These are phyloP conservation scores for Vimba vimba DNA, from an alignment of 2,113 vertebrate species.

Conservation along the genomic window DNA sequence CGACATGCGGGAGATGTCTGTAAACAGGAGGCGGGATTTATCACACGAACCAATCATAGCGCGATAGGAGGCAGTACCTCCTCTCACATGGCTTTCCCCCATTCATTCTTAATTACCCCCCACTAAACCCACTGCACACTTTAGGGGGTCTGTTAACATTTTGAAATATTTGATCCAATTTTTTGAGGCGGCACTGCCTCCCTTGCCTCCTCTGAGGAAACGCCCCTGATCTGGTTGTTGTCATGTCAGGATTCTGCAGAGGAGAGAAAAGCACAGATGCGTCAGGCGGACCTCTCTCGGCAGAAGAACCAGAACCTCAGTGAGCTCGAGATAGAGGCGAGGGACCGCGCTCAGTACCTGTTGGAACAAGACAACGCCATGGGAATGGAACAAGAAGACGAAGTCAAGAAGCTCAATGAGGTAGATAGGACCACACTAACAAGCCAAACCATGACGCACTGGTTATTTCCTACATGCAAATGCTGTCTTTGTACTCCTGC, in stretches of 20 bases:
- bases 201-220: too few species aligned
- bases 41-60: too few species aligned
- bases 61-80: too few species aligned
- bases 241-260: slow-evolving; percentile 71
- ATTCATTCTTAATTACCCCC: too few species aligned
- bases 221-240: not conserved
- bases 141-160: too few species aligned
- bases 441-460: not conserved
- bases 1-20: too few species aligned
- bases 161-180: too few species aligned
- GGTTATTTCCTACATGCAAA: not conserved
- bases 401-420: slow-evolving; percentile 83
- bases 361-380: slow-evolving; percentile 74
- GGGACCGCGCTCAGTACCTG: too few species aligned
- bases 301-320: slow-evolving; percentile 72
- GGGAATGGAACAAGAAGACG: slow-evolving; percentile 86
- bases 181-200: too few species aligned
- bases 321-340: slow-evolving; percentile 83
- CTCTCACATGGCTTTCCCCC: too few species aligned
- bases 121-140: too few species aligned
- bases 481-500: slow-evolving; percentile 26
- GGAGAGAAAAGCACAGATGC: slow-evolving; percentile 74
- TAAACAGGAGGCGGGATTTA: too few species aligned
- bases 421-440: slow-evolving; percentile 61
- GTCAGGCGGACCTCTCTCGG: slow-evolving; percentile 71